These are phyloP conservation scores for Perca flavescens DNA, from an alignment of 2,113 vertebrate species.

Conservation along the genomic window DNA sequence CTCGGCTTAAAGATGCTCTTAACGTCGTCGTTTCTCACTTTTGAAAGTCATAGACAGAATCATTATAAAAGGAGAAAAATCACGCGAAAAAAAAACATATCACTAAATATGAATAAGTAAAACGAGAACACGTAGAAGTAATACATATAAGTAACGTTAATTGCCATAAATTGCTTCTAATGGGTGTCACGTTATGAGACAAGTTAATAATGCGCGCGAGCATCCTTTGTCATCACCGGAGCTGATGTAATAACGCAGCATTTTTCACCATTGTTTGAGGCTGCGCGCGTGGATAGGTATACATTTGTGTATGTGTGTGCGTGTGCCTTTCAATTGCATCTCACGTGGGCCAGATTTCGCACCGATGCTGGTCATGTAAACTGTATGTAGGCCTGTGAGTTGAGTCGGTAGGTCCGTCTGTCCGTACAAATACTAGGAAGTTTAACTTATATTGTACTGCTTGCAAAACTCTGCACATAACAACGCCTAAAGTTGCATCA, in stretches of 20 bases:
- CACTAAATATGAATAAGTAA: background rate
- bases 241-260: conserved; percentile 55
- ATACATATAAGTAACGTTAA: background rate
- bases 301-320: background rate
- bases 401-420: background rate
- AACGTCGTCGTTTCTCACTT: background rate
- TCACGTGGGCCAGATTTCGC: background rate
- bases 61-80: background rate
- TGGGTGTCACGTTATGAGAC: background rate
- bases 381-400: background rate
- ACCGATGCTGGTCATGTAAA: background rate
- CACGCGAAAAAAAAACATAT: background rate
- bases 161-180: background rate
- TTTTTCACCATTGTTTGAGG: background rate
- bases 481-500: conserved; percentile 54
- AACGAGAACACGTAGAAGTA: background rate
- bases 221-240: background rate
- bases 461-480: background rate
- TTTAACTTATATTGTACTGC: background rate
- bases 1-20: background rate
- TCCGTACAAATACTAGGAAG: background rate
- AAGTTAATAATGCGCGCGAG: background rate
- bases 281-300: background rate
- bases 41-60: background rate
- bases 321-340: accelerated